phyloP scores from a whole-genome alignment of 1,140 invertebrate species.

The Magallana ariakensis region DNA sequence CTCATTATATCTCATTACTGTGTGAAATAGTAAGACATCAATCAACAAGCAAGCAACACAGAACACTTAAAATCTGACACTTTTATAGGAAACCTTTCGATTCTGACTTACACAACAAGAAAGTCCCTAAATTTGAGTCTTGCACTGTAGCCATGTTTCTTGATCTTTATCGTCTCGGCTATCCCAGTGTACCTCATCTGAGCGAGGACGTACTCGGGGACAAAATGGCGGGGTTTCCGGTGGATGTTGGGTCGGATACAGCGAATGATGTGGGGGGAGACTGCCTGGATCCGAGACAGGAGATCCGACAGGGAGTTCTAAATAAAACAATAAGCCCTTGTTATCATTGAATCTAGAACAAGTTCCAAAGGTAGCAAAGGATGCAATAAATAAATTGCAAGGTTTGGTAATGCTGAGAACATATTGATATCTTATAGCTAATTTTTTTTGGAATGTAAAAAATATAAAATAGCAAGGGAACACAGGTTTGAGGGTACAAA shows the following conservation, averaged over 20 bases:
- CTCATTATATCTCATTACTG: too few species aligned
- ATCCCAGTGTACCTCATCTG: slow-evolving; percentile 85
- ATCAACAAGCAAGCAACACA: too few species aligned
- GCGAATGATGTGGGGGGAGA: slow-evolving; percentile 73
- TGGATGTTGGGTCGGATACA: slow-evolving; percentile 75
- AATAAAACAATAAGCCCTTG: slow-evolving; percentile 21
- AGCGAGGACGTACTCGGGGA: slow-evolving; percentile 82
- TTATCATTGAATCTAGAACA: neutral
- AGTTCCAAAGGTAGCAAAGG: too few species aligned
- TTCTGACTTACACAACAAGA: slow-evolving; percentile 68
- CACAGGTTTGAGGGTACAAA: too few species aligned
- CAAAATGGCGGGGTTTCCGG: slow-evolving; percentile 62
- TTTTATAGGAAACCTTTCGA: neutral
- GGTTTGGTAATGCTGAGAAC: too few species aligned
- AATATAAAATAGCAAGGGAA: too few species aligned
- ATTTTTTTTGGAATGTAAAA: too few species aligned
- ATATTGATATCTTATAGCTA: too few species aligned
- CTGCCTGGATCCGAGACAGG: slow-evolving; percentile 64
- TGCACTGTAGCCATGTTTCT: slow-evolving; percentile 75
- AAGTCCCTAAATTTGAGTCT: slow-evolving; percentile 73
- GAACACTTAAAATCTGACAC: too few species aligned
- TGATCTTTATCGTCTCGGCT: slow-evolving; percentile 75
- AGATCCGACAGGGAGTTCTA: slow-evolving; percentile 73
- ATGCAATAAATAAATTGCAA: too few species aligned
- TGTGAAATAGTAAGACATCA: too few species aligned